Conservation (phyloP, 2,888 invertebrate genomes). For the Rosalia funebris region DNA sequence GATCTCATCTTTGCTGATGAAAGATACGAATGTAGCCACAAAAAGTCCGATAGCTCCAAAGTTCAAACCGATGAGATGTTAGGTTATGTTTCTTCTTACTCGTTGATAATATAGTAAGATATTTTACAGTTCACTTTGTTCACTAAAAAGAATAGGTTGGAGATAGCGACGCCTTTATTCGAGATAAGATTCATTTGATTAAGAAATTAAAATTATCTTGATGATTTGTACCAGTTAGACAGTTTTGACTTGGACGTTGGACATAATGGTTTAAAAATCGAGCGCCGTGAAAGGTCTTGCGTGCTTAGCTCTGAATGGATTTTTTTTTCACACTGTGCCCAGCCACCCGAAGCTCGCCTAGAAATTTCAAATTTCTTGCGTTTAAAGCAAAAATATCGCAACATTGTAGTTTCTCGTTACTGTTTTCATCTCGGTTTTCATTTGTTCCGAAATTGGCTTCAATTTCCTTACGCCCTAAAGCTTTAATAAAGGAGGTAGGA, state of each 20-base stretch:
- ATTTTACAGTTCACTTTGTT: conserved; percentile 19
- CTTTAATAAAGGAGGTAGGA: no score
- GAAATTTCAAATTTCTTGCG: no score
- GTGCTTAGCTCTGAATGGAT: no score
- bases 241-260: neutral
- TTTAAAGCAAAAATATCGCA: no score
- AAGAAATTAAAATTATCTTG: conserved; percentile 8
- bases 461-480: no score
- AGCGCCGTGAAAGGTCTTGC: neutral
- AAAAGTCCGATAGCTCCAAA: conserved; percentile 22
- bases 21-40: conserved; percentile 29
- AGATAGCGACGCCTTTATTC: conserved; percentile 10
- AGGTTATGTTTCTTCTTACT: conserved; percentile 21
- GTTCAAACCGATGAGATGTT: conserved; percentile 13
- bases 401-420: no score
- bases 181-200: conserved; percentile 21
- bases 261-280: neutral
- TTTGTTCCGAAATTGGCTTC: no score
- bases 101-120: conserved; percentile 19
- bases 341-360: no score
- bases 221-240: conserved; percentile 1
- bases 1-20: conserved; percentile 41
- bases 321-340: no score
- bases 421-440: no score
- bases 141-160: conserved; percentile 10